Base-by-base conservation (phyloP, 2,888 invertebrate species). In the Busseola fusca region DNA sequence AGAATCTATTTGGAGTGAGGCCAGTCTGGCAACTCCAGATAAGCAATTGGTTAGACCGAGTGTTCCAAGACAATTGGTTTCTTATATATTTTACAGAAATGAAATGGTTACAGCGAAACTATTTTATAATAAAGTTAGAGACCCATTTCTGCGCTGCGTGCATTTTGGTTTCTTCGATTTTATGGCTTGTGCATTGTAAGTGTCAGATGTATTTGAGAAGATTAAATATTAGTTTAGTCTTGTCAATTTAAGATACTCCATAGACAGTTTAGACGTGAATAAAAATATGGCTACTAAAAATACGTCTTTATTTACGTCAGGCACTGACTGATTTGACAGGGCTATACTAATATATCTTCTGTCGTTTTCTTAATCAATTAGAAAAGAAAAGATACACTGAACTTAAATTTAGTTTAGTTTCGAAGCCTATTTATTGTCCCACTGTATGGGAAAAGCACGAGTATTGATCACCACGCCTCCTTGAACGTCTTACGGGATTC, bases 1-100 rank as follows among this genome's bases (percentile, higher is more conserved):
- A 78, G 82, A 88, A 90, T 90, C 88, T 90, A 89, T 88, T 91
- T 91, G 91, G 92, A 90, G 83, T 81, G 83, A 78, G 87, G 92
- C 91, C 91, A 91, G 89, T 88, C 87, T 84, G 84, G 83, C 77
- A 81, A 85, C 74, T 84, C 81, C 78, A 89, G 88, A 91, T 89
- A 91, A 90, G 88, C 90, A 90, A 89, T 90, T 89, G 90, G 87
- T 89, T 81, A 86, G 86, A 87, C 84, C 72, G 84, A 83, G 78
- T 82, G 67, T 87, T 87, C 84, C 86, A 84, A 90, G 89, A 91
- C 90, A 89, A 91, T 90, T 87, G 89, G 85, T 85, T 86, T 87
- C 86, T 81, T 83, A 86, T 86, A 87, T 86, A 88, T 89, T 89
- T 87, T 84, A 84, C 77, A 87, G 83, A 86, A 86, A 87, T 86